These are phyloP conservation scores for Cheilosia variabilis DNA, from an alignment of 2,888 invertebrate genomes.

Conservation along the genomic window DNA sequence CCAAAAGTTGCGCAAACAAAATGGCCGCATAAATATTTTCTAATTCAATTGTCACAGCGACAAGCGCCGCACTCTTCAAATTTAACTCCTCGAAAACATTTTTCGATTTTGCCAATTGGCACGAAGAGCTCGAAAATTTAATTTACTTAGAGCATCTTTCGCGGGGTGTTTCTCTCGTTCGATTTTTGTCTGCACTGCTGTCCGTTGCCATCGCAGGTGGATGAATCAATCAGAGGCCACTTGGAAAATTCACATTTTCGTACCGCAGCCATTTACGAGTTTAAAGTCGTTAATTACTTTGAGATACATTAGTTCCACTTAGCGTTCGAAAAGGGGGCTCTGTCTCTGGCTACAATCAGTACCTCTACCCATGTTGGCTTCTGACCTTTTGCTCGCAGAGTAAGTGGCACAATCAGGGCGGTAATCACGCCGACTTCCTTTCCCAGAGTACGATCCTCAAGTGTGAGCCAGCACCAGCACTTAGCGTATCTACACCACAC, in stretches of 20 bases:
- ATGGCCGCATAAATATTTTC: slow-evolving; percentile 11
- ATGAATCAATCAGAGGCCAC: slow-evolving; percentile 31
- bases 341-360: slow-evolving; percentile 8
- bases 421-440: slow-evolving; percentile 48
- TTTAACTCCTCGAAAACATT: slow-evolving; percentile 9
- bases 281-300: slow-evolving; percentile 54
- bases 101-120: slow-evolving; percentile 56
- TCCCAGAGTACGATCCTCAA: slow-evolving; percentile 2
- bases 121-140: not conserved
- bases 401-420: slow-evolving; percentile 59
- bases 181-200: not conserved
- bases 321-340: not conserved
- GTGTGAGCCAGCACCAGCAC: slow-evolving; percentile 29
- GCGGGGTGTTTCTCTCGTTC: not conserved
- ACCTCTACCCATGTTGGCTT: slow-evolving; percentile 17
- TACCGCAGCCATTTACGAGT: slow-evolving; percentile 29
- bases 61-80: not conserved
- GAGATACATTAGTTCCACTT: slow-evolving; percentile 61
- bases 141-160: slow-evolving; percentile 13
- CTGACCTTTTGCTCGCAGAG: slow-evolving; percentile 15
- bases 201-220: slow-evolving; percentile 6
- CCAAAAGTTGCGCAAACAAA: slow-evolving; percentile 46
- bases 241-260: slow-evolving; percentile 32
- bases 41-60: slow-evolving; percentile 33
- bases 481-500: slow-evolving; percentile 11